Evolutionary conservation across 2,888 invertebrate genomes (phyloP).

Genomic region (Tyria jacobaeae): DNA sequence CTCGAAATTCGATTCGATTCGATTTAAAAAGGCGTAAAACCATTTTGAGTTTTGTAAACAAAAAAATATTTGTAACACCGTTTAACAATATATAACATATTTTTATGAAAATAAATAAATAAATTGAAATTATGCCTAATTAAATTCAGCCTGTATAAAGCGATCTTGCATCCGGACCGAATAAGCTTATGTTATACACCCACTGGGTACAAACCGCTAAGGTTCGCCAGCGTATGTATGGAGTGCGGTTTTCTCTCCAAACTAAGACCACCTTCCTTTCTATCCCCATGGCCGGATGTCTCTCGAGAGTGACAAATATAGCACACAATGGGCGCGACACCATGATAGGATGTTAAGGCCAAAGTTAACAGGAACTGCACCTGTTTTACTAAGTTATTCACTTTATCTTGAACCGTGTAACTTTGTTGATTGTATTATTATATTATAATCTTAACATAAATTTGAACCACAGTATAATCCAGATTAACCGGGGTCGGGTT

Average conservation of each 20-base stretch:
- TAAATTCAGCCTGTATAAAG: not conserved
- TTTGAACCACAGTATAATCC: too few relatives aligned
- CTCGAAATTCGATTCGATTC: too few relatives aligned
- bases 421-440: not conserved
- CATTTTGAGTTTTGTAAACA: too few relatives aligned
- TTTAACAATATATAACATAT: too few relatives aligned
- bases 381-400: not conserved
- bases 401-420: not conserved
- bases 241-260: slow-evolving; percentile 51
- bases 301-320: slow-evolving; percentile 57
- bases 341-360: slow-evolving; percentile 37
- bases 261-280: slow-evolving; percentile 59
- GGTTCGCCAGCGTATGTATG: slow-evolving; percentile 42
- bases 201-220: slow-evolving; percentile 34
- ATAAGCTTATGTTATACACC: slow-evolving; percentile 32
- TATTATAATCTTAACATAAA: not conserved
- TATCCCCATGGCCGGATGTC: slow-evolving; percentile 46
- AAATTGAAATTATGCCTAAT: not conserved
- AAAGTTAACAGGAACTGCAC: slow-evolving; percentile 34
- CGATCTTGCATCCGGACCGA: slow-evolving; percentile 3
- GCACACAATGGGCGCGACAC: slow-evolving; percentile 54
- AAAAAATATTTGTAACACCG: too few relatives aligned
- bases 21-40: too few relatives aligned
- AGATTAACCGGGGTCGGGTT: too few relatives aligned
- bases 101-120: too few relatives aligned